Evolutionary conservation across 1,140 invertebrate species (phyloP).

Genomic region (Anoplophora glabripennis): DNA sequence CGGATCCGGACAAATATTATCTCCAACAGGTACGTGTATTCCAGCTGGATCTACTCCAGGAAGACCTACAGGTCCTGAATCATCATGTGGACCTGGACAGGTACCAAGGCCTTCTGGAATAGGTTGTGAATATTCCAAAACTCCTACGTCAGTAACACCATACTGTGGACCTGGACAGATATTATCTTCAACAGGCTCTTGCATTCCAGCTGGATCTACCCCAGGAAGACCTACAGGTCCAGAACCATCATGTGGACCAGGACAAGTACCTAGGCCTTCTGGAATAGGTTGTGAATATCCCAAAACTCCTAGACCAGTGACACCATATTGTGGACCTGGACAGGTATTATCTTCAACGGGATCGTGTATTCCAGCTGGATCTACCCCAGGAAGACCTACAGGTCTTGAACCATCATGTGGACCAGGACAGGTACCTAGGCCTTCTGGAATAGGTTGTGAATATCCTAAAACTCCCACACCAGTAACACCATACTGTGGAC

Average conservation of each 20-base stretch:
- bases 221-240: neutral
- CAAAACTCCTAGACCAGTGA: too few relatives aligned
- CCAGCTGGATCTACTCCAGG: neutral
- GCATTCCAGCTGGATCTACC: neutral
- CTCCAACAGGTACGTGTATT: neutral
- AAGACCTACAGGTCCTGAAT: neutral
- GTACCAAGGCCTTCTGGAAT: neutral
- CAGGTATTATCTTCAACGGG: neutral
- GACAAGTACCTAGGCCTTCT: neutral
- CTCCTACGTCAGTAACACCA: too few relatives aligned
- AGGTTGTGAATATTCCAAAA: neutral
- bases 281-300: neutral
- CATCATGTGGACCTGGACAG: neutral
- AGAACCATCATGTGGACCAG: neutral
- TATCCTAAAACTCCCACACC: too few relatives aligned
- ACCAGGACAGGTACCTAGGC: neutral
- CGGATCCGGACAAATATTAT: too few relatives aligned
- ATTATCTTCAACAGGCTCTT: neutral
- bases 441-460: too few relatives aligned
- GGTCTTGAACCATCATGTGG: neutral
- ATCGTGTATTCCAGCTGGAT: neutral
- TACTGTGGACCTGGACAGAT: slow-evolving; percentile 7
- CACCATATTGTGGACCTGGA: neutral
- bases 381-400: neutral
- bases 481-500: too few relatives aligned